Base-by-base conservation (phyloP, 2,888 invertebrate genomes). In the Oegoconia quadripuncta region DNA sequence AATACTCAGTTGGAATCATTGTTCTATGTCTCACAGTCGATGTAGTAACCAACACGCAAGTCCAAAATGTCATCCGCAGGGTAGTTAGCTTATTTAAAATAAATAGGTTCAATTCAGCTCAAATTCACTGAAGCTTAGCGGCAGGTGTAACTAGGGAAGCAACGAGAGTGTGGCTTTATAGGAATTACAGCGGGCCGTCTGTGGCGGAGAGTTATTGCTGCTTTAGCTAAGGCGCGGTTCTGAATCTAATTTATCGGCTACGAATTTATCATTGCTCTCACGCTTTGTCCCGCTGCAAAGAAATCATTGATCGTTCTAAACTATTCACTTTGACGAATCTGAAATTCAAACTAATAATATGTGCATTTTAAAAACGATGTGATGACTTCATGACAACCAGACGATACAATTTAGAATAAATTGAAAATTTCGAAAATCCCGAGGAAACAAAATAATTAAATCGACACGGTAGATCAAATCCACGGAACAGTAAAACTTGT, bases 111-210 rank as follows among this genome's bases (percentile, higher is more conserved):
- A 28, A 37, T 37, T 37, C 37, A 36, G 60, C 59, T 53, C 44
- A 47, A 52, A 55, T 49, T 58, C 46, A 41, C 46, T 41, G 52
- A 52, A 48, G 42, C 54, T 22, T 22, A 18, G 18, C 22, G 42
- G 55, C 73, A 72, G 75, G 73, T 74, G 73, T 61, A 55, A 52
- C 51, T 37, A 46, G 55, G 55, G 55, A n/a, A 49, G 46, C 48
- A 42, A 39, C 50, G 59, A 27, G 53, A 58, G 53, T 57, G 59
- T 63, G 62, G 69, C 59, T 71, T 73, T 66, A 61, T 53, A 54
- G 60, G 65, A 64, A 71, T 72, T 73, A 71, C 52, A 41, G 16
- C 49, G 48, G 55, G 63, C 59, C 62, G 59, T 57, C 50, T 56
- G 51, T 50, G 49, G 55, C 59, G 42, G 51, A 53, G 56, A 65